A percentile compares a stretch with the other conserved stretches of the same genome.
These are phyloP conservation scores for Calephelis nemesis DNA, from an alignment of 1,140 invertebrate species.

Conservation along the genomic window DNA sequence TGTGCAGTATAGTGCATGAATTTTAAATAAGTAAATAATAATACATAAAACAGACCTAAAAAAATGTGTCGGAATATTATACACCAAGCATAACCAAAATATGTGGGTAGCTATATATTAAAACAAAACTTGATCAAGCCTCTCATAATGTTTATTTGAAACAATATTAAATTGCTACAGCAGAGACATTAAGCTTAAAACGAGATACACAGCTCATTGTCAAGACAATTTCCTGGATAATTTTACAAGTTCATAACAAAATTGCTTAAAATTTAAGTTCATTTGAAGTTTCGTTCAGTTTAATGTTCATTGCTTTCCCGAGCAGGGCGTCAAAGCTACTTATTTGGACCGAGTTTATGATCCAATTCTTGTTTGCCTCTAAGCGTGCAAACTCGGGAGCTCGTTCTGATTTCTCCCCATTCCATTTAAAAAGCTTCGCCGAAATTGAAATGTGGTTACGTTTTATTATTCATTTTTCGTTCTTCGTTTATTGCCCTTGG, in stretches of 20 bases:
- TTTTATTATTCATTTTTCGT: slow-evolving; percentile 19
- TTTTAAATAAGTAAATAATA: no score
- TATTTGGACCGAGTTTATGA: slow-evolving; percentile 35
- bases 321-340: slow-evolving; percentile 38
- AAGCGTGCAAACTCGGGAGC: slow-evolving; percentile 28
- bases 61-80: no score
- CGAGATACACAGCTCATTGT: slow-evolving; percentile 30
- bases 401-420: slow-evolving; percentile 26
- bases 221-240: slow-evolving; percentile 31
- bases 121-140: neutral
- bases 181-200: slow-evolving; percentile 31
- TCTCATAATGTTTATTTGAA: slow-evolving; percentile 1
- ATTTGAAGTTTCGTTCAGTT: slow-evolving; percentile 38
- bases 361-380: slow-evolving; percentile 35
- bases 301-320: slow-evolving; percentile 39
- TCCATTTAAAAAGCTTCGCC: slow-evolving; percentile 28
- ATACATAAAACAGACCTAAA: no score
- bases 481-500: slow-evolving; percentile 12
- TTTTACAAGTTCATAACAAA: slow-evolving; percentile 33
- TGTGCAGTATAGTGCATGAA: no score
- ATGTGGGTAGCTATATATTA: no score
- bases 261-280: slow-evolving; percentile 39
- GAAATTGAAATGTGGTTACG: slow-evolving; percentile 28
- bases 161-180: slow-evolving; percentile 13
- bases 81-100: no score